A percentile compares a stretch with the other conserved stretches of the same genome.
Evolutionary conservation across 2,888 invertebrate species (phyloP).

Genomic region (Ecdyonurus torrentis): DNA sequence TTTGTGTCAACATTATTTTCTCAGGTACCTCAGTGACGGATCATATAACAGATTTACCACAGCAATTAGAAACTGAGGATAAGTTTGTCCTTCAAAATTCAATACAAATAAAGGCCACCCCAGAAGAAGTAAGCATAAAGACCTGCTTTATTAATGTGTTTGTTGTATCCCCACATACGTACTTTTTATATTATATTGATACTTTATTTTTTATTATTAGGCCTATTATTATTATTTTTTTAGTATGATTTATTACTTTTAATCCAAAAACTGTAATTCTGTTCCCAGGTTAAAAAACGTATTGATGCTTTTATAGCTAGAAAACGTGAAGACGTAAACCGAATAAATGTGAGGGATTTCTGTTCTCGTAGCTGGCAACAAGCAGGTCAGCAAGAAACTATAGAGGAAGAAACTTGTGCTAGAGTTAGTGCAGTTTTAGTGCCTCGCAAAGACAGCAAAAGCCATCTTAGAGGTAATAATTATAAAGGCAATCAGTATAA

Average conservation of each 20-base stretch:
- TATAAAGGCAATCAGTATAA: no score
- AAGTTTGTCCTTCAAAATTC: conserved; percentile 22
- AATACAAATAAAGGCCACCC: conserved; percentile 51
- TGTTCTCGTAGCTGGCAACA: conserved; percentile 23
- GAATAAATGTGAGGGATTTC: conserved; percentile 59
- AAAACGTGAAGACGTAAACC: conserved; percentile 57
- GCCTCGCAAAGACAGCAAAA: conserved; percentile 53
- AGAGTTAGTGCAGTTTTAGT: conserved; percentile 55
- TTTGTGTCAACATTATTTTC: no score
- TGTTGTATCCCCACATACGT: no score
- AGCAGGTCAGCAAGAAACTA: no score
- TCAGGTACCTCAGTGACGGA: no score
- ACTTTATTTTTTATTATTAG: not conserved
- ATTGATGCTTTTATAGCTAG: conserved; percentile 57
- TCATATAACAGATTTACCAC: no score
- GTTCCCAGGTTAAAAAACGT: conserved; percentile 31
- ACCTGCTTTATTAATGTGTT: no score
- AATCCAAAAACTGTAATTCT: not conserved
- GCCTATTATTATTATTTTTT: not conserved
- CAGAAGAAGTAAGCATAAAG: conserved; percentile 35
- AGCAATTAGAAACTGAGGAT: no score
- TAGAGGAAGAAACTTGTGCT: conserved; percentile 49
- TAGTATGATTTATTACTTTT: not conserved
- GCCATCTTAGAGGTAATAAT: conserved; percentile 70
- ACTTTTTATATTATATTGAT: not conserved